phyloP scores from a whole-genome alignment of 2,888 invertebrate genomes.

The Tridacna gigas region DNA sequence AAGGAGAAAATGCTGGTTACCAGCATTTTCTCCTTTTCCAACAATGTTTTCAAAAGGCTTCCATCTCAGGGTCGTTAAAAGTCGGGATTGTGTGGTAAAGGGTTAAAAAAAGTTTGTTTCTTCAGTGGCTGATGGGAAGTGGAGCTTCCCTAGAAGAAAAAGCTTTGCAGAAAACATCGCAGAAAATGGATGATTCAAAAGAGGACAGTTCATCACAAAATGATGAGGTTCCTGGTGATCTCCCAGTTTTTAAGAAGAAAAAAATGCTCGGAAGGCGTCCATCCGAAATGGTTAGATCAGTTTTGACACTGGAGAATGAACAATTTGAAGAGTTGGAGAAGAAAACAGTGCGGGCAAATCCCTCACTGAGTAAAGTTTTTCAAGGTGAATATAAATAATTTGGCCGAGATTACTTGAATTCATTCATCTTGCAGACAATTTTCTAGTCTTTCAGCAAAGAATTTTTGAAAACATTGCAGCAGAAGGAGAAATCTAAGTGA shows the following conservation, averaged over 20 bases:
- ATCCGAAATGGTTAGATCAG: conserved; percentile 29
- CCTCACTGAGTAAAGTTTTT: conserved; percentile 38
- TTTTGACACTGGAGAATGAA: conserved; percentile 26
- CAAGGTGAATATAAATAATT: neutral
- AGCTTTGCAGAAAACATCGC: neutral
- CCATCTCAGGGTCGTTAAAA: too few species aligned
- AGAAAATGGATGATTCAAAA: neutral
- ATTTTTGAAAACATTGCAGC: too few species aligned
- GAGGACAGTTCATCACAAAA: neutral
- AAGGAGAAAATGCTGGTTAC: too few species aligned
- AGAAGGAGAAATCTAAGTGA: too few species aligned
- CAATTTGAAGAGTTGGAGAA: conserved; percentile 39
- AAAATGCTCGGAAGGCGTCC: conserved; percentile 17
- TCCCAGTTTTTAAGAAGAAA: neutral
- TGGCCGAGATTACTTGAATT: too few species aligned
- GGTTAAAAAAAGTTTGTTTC: neutral
- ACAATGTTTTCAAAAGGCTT: too few species aligned
- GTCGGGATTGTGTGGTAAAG: too few species aligned
- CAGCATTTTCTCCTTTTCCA: too few species aligned
- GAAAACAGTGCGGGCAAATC: conserved; percentile 21
- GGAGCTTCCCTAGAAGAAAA: neutral
- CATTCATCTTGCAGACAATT: too few species aligned
- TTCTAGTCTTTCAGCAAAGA: too few species aligned
- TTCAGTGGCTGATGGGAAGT: conserved; percentile 14
- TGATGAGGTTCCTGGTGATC: neutral